Conservation (phyloP, 2,113 vertebrate genomes). For the Rattus norvegicus region DNA sequence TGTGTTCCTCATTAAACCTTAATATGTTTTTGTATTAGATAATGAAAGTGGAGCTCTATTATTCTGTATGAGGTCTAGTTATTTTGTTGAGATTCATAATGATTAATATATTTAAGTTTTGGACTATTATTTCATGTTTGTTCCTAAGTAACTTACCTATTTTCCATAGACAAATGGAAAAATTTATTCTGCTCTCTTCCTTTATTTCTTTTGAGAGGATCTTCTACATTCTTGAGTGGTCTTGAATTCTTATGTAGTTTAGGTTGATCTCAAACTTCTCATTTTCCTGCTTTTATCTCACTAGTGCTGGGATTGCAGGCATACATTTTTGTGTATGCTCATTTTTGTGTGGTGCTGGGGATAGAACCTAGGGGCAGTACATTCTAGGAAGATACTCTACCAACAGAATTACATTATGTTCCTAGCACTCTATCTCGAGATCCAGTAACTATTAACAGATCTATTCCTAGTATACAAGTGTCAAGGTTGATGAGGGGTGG, state of each 20-base stretch:
- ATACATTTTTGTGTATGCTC: not conserved
- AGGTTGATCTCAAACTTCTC: not conserved
- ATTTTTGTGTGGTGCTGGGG: not conserved
- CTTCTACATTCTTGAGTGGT: not conserved
- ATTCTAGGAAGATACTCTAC: not conserved
- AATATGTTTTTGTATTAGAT: slow-evolving; percentile 51
- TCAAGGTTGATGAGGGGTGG: not conserved
- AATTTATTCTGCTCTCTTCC: not conserved
- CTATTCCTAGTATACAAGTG: not conserved
- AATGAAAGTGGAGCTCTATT: not conserved
- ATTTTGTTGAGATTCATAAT: not conserved
- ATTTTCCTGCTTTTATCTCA: not conserved
- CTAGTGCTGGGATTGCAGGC: not conserved
- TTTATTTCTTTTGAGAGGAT: not conserved
- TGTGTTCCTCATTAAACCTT: slow-evolving; percentile 6
- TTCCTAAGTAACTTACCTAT: not conserved
- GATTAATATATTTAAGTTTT: slow-evolving; percentile 23
- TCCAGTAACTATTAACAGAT: not conserved
- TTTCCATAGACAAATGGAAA: not conserved
- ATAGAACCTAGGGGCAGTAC: not conserved
- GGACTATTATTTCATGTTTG: not conserved
- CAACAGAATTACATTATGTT: not conserved
- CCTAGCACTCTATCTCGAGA: not conserved
- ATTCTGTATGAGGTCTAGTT: not conserved
- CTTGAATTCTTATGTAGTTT: not conserved